Evolutionary conservation across 2,113 vertebrate species (phyloP).

Genomic region (Pithys albifrons): DNA sequence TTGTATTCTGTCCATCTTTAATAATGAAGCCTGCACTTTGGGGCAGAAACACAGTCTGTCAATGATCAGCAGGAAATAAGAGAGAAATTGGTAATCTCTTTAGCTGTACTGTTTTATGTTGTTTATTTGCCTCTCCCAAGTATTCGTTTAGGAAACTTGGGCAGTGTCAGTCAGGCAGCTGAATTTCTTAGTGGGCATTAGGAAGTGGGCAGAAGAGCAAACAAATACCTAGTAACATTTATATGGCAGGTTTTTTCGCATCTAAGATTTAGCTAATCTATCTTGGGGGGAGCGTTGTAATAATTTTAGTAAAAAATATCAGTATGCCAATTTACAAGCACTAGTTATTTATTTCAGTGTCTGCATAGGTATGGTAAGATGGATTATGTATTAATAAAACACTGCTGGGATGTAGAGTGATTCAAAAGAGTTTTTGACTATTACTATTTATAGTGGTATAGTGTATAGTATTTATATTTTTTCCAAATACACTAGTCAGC

Average conservation of each 20-base stretch:
- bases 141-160: slow-evolving; percentile 36
- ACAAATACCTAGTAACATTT: not conserved
- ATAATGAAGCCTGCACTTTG: slow-evolving; percentile 67
- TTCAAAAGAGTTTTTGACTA: not conserved
- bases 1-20: slow-evolving; percentile 69
- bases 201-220: not conserved
- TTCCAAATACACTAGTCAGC: not conserved
- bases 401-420: not conserved
- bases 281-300: not conserved
- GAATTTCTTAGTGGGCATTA: slow-evolving; percentile 22
- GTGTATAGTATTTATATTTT: not conserved
- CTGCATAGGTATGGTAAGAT: rapidly evolving
- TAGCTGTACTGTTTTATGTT: slow-evolving; percentile 58
- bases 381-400: not conserved
- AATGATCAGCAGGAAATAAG: slow-evolving; percentile 70
- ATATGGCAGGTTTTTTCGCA: not conserved
- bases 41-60: slow-evolving; percentile 64
- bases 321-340: not conserved
- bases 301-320: not conserved
- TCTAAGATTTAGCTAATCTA: not conserved
- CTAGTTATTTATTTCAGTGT: not conserved
- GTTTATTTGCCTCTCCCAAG: slow-evolving; percentile 37
- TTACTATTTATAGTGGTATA: not conserved
- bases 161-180: not conserved
- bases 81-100: slow-evolving; percentile 67